Base-by-base conservation (phyloP, 2,888 invertebrate species). In the Rhyacophila evoluta region DNA sequence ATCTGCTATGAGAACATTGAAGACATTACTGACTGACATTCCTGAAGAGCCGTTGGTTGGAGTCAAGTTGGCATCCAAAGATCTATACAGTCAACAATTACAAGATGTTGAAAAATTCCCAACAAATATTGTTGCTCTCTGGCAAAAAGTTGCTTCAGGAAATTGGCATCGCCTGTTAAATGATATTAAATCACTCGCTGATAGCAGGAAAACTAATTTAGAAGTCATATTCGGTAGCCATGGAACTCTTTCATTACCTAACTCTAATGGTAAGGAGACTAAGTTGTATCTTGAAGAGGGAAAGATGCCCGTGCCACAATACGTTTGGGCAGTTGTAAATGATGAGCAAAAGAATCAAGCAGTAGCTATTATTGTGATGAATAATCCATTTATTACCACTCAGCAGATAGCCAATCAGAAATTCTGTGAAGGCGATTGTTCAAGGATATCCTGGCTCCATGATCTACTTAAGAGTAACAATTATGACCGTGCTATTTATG, bases 141-240 rank as follows among this genome's bases (percentile, higher is more conserved):
- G 81, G 81, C 74, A 67, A 5, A 75, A 79, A 8, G 78, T 82
- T 1, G 77, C 75, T 8, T 6, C 75, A 0, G 82, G 82, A 27
- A 82, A 82, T 41, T 82, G 81, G 81, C 41, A 75, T n/a, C 77
- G 74, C 28, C 5, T 81, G 15, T 29, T 79, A 12, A 10, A 73
- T n/a, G 80, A 80, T 67, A 80, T 82, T 4, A 38, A 81, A 29
- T 68, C 75, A 12, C 79, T 74, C 33, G 33, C 75, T 1, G 41
- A 74, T 27, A 38, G 79, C 8, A 79, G 72, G 19, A 75, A 78
- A 36, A 55, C 76, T 10, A 37, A 77, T 27, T 12, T 80, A 0
- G 80, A 81, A 75, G 67, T 82, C 10, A 69, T 80, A 11, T 38
- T 81, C 10, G 82, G 82, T 1, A 81, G 79, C 19, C 79, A 81